Evolutionary conservation across 2,113 vertebrate species (phyloP), one percentile per base, ranked within the genome.

Genomic region (Sphaerodactylus townsendi): DNA sequence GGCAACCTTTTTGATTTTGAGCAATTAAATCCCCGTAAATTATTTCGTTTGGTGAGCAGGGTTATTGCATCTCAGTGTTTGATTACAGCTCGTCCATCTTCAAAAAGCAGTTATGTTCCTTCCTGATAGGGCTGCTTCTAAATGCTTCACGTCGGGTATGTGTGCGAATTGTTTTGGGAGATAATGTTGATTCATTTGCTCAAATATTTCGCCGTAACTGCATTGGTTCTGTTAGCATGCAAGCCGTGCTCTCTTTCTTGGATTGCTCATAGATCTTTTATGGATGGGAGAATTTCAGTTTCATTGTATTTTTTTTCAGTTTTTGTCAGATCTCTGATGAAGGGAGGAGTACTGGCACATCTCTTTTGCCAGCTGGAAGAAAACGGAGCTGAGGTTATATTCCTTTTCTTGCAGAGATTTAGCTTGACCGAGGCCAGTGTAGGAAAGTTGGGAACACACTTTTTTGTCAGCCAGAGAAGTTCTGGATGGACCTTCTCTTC

Each of bases 271-370:
- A 79, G 84, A 48, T 77, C 75, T 1, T 82, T 53, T 88, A 79
- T 59, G 84, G 87, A 87, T 56, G 37, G 30, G 64, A 85, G 48
- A 41, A 41, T 89, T 87, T 87, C 9, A 87, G 46, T 89, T 85
- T 3, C 19, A 8, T 37, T 74, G 65, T 35, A 46, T 68, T 78
- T 79, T 72, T 64, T 72, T 64, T 70, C 0, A 17, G 59, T 28
- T 62, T 62, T 62, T 62, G 59, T 9, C 25, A 10, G 23, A 62
- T 25, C 59, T 62, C 59, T 62, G 59, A 62, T 4, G 10, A 28
- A 7, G 25, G 59, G 23, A 62, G 59, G 25, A 28, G 28, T 2
- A 28, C 28, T 28, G 59, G 59, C 23, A 25, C 23, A 25, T 62
- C 9, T 62, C 25, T 62, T 62, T 62, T 25, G 59, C 8, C 59